These are phyloP conservation scores for Drosophila arawakana DNA, from an alignment of 1,140 invertebrate genomes.

Conservation along the genomic window DNA sequence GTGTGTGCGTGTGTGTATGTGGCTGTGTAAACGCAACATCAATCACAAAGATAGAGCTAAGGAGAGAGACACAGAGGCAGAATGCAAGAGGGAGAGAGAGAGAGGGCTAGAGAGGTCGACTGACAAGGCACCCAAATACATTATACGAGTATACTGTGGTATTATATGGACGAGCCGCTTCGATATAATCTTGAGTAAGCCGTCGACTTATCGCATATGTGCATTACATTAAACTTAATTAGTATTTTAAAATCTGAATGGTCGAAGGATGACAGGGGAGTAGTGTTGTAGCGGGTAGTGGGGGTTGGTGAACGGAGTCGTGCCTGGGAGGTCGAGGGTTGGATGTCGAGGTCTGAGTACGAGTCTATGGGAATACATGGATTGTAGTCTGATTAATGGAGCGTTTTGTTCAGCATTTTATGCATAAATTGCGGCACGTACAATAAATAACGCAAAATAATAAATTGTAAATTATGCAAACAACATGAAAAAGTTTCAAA, in stretches of 20 bases:
- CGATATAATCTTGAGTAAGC: constrained; percentile 54
- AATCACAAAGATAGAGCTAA: constrained; percentile 55
- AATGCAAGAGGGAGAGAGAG: neutral
- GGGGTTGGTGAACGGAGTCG: neutral
- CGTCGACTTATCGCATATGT: constrained; percentile 64
- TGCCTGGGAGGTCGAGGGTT: constrained; percentile 5
- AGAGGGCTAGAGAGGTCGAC: constrained; percentile 20
- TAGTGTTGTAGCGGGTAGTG: neutral
- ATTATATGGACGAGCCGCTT: constrained; percentile 24
- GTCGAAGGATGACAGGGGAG: constrained; percentile 24
- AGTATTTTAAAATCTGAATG: constrained; percentile 57
- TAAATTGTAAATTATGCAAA: constrained; percentile 81
- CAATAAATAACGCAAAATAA: constrained; percentile 77
- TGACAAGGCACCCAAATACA: constrained; percentile 79
- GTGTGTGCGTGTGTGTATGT: constrained; percentile 20
- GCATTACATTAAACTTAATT: constrained; percentile 82
- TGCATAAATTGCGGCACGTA: constrained; percentile 77
- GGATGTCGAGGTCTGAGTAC: constrained; percentile 23
- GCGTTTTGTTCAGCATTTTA: constrained; percentile 74
- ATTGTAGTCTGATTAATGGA: constrained; percentile 70
- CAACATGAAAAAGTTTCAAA: constrained; percentile 73
- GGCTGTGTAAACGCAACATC: constrained; percentile 55
- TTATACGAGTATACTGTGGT: constrained; percentile 48
- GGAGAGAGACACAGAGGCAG: neutral
- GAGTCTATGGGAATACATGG: constrained; percentile 63